phyloP scores from a whole-genome alignment of 2,113 vertebrate genomes.

The Orcinus orca region DNA sequence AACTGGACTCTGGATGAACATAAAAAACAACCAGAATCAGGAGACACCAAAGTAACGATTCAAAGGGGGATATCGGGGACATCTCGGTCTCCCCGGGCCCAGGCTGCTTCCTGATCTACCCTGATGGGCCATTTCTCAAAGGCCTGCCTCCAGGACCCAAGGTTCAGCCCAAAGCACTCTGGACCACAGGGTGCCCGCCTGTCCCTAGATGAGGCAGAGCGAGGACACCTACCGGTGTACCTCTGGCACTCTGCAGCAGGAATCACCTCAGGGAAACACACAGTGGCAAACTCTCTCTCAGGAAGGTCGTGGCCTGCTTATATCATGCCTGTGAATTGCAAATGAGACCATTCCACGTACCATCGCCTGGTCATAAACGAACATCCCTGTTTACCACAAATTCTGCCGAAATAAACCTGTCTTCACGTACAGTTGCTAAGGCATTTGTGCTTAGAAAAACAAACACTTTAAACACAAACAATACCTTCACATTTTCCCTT shows the following conservation, averaged over 20 bases:
- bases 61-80: rapidly evolving
- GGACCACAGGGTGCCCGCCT: neutral
- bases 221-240: neutral
- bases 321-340: neutral
- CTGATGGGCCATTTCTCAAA: neutral
- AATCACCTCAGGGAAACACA: neutral
- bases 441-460: slow-evolving; percentile 52
- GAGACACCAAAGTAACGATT: neutral
- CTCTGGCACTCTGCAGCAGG: neutral
- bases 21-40: neutral
- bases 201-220: neutral
- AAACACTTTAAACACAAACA: slow-evolving; percentile 74
- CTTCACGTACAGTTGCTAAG: slow-evolving; percentile 58
- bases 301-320: neutral
- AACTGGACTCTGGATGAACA: neutral
- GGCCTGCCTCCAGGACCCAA: neutral
- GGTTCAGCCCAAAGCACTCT: neutral
- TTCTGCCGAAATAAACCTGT: slow-evolving; percentile 60
- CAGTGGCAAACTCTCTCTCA: neutral
- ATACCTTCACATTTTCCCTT: slow-evolving; percentile 76
- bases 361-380: neutral
- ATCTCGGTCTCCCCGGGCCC: rapidly evolving
- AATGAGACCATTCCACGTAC: neutral
- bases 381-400: neutral
- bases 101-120: neutral